A percentile compares a stretch with the other conserved stretches of the same genome.
Conservation (phyloP, 1,140 invertebrate species). For the Drosophila teissieri region DNA sequence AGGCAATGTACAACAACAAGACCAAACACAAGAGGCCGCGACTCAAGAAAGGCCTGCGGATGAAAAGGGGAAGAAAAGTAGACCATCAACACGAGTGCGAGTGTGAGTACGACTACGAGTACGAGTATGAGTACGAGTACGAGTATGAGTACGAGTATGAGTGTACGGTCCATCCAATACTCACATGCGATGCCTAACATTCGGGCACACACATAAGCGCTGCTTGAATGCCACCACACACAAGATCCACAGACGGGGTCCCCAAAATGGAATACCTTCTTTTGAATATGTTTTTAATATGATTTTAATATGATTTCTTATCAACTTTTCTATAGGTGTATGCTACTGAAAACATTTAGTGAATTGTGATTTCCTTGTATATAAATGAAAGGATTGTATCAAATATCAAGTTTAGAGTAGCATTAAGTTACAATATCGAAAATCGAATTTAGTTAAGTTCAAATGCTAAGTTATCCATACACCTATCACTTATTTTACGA, state of each 20-base stretch:
- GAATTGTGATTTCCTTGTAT: too few relatives aligned
- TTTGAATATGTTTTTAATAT: too few relatives aligned
- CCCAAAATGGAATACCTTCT: neutral
- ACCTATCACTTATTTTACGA: too few relatives aligned
- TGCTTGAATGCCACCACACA: conserved; percentile 25
- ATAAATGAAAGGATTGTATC: too few relatives aligned
- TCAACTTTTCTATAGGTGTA: too few relatives aligned
- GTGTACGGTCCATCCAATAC: conserved; percentile 43
- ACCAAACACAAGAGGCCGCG: conserved; percentile 16
- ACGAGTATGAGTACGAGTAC: conserved; percentile 3
- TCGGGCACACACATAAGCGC: conserved; percentile 17
- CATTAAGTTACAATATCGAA: too few relatives aligned
- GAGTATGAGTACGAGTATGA: conserved; percentile 20
- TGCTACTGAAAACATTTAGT: too few relatives aligned
- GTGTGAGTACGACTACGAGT: too few relatives aligned
- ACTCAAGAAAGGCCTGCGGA: conserved; percentile 20
- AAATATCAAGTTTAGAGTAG: too few relatives aligned
- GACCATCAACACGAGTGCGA: conserved; percentile 47
- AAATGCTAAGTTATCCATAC: too few relatives aligned
- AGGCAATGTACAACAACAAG: conserved; percentile 34
- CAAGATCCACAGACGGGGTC: conserved; percentile 3
- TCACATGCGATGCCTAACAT: conserved; percentile 39
- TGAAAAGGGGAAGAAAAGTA: conserved; percentile 38
- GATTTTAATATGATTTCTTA: too few relatives aligned
- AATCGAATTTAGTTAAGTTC: too few relatives aligned